phyloP scores from a whole-genome alignment of 2,113 vertebrate genomes.

The Crotophaga sulcirostris region DNA sequence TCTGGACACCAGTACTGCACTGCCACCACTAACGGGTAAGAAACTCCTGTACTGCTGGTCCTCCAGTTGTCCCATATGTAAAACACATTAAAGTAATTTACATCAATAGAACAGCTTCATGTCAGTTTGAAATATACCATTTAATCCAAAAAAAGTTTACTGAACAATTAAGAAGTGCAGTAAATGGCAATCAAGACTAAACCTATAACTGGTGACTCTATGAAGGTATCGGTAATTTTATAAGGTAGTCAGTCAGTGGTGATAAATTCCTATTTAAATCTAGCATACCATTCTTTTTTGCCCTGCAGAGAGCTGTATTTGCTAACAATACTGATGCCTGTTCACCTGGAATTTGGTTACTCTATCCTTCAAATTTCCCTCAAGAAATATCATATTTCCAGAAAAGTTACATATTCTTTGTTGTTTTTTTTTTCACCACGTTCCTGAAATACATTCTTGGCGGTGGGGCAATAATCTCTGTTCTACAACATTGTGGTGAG shows the following conservation, averaged over 20 bases:
- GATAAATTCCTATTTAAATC: conserved; percentile 35
- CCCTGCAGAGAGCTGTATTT: conserved; percentile 57
- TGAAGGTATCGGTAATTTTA: conserved; percentile 50
- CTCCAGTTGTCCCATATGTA: neutral
- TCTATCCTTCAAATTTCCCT: conserved; percentile 31
- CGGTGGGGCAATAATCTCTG: neutral
- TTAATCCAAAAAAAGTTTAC: conserved; percentile 52
- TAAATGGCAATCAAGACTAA: conserved; percentile 59
- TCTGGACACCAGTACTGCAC: neutral
- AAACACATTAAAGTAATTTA: neutral
- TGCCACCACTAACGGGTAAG: neutral
- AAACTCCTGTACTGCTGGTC: neutral
- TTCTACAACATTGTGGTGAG: neutral
- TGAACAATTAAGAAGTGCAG: conserved; percentile 35
- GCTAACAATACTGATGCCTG: conserved; percentile 23
- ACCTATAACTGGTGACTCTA: conserved; percentile 23
- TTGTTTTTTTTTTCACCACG: neutral
- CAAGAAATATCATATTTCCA: conserved; percentile 13
- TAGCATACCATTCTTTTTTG: conserved; percentile 8
- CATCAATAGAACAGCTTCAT: conserved; percentile 7
- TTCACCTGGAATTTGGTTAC: conserved; percentile 31
- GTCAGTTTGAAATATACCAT: conserved; percentile 27
- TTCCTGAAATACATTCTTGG: conserved; percentile 24
- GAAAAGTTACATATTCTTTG: conserved; percentile 4
- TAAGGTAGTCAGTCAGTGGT: conserved; percentile 47